Base-by-base conservation (phyloP, 2,888 invertebrate species). In the Heliconius erato region DNA sequence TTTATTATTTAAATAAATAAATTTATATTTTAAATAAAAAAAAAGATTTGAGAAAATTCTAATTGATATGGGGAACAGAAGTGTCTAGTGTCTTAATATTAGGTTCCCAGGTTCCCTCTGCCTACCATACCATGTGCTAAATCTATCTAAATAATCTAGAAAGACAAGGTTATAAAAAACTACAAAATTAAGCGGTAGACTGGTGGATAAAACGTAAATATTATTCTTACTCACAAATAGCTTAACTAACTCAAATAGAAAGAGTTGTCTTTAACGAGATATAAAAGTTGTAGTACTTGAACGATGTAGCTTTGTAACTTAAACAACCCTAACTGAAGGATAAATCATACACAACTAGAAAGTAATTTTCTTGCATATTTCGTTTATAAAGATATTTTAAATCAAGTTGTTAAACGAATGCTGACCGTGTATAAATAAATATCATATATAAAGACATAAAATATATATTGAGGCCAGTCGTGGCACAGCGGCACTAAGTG, bases 241-340 rank as follows among this genome's bases (percentile, higher is more conserved):
- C 19, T 77, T 65, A 40, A 65, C 63, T 44, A 40, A 67, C 40
- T 67, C 19, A 44, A 78, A 78, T 44, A 78, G 44, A 67, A 67
- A 78, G 67, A 78, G 67, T 6, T 67, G 67, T 80, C 76, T 76
- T 23, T 67, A 80, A 80, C 54, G 80, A 80, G 74, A 80, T 35
- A 63, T 71, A 72, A 71, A 54, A 76, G 23, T 76, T 68, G n/a
- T 16, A 28, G 63, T 44, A 44, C 59, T 78, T 40, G 54, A 80
- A 76, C 12, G 63, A 19, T 35, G 54, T 14, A 54, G 44, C 65
- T 80, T 68, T 68, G 6, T 68, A 80, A 80, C 68, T 80, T 69
- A 80, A 80, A 80, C 68, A 80, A 23, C 54, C 49, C n/a, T 76
- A 59, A 76, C 63, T 76, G 35, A 40, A 19, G 19, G 59, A 80